Conservation (phyloP, 2,797 vertebrate genomes). For the Sebastes kiyomatsui region DNA sequence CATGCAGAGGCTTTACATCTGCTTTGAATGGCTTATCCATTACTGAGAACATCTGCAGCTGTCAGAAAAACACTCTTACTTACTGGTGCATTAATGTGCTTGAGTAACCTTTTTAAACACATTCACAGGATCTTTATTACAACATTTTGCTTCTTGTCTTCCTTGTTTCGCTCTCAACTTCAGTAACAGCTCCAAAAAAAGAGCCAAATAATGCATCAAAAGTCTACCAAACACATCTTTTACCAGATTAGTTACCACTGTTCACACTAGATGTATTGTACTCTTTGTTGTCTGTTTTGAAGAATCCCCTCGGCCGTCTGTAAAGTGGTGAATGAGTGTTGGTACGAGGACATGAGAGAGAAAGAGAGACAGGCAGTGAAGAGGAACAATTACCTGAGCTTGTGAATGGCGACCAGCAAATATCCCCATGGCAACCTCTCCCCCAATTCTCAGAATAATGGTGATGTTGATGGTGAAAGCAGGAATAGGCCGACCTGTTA, state of each 20-base stretch:
- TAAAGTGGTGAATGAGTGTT: constrained; percentile 31
- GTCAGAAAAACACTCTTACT: background rate
- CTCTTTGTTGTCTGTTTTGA: background rate
- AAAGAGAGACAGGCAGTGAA: constrained; percentile 16
- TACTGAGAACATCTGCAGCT: background rate
- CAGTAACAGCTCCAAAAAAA: background rate
- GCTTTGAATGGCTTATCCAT: background rate
- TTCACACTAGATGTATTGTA: background rate
- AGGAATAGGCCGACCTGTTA: constrained; percentile 11
- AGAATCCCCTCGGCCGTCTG: constrained; percentile 1
- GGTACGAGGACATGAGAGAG: constrained; percentile 8
- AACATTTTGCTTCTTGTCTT: background rate
- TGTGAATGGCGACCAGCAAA: constrained; percentile 33
- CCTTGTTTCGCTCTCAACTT: background rate
- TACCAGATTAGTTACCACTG: background rate
- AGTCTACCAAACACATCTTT: too few relatives aligned
- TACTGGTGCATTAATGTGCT: background rate
- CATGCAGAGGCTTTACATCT: background rate
- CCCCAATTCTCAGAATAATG: constrained; percentile 34
- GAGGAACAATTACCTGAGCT: constrained; percentile 51
- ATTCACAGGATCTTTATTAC: background rate
- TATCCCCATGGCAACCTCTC: constrained; percentile 62
- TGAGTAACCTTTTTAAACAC: background rate
- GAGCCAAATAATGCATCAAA: background rate
- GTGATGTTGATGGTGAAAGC: constrained; percentile 11